Base-by-base conservation (phyloP, 2,113 vertebrate species). In the Bubo scandiacus region DNA sequence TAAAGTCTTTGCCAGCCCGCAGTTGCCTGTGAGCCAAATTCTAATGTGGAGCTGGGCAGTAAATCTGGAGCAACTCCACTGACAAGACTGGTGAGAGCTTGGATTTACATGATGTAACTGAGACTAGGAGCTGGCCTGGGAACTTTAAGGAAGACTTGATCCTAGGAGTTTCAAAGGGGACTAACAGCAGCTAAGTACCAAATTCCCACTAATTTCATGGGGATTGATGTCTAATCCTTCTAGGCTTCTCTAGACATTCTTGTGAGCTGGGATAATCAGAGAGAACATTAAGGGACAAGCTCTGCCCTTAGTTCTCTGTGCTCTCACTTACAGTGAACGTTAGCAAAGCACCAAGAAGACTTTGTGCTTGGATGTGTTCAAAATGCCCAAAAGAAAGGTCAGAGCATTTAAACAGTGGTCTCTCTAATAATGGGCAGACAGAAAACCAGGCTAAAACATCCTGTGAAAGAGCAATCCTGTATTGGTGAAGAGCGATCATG, bases 31-130 rank as follows among this genome's bases (percentile, higher is more conserved):
- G 54, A 93, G 70, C 43, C 73, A 79, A 89, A 75, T 87, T 59
- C 65, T 89, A 12, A 20, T 0, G 0, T 47, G 73, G 70, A 75
- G 40, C 81, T n/a, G 61, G 81, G 78, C 78, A 85, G 70, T 82
- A 77, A 88, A 70, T 92, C 78, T 91, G 81, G 54, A 96, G 62
- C 79, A 38, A 54, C 81, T 88, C 79, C 71, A 26, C 79, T 45
- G 90, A 88, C 26, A 23, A 57, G 74, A 72, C 81, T 82, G 78
- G 81, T 65, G 58, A 91, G 87, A 93, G 77, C 73, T 61, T 87
- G 94, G 91, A 93, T 96, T 97, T 93, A 70, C 74, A 32, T 91
- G 74, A 12, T 80, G 87, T 96, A 94, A 97, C 71, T 92, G 94
- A 97, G 96, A 90, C 84, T 18, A 10, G 62, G 62, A 66, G 58